A percentile compares a stretch with the other conserved stretches of the same genome.
phyloP scores from a whole-genome alignment of 2,113 vertebrate species.

The Pachypanchax playfairii region DNA sequence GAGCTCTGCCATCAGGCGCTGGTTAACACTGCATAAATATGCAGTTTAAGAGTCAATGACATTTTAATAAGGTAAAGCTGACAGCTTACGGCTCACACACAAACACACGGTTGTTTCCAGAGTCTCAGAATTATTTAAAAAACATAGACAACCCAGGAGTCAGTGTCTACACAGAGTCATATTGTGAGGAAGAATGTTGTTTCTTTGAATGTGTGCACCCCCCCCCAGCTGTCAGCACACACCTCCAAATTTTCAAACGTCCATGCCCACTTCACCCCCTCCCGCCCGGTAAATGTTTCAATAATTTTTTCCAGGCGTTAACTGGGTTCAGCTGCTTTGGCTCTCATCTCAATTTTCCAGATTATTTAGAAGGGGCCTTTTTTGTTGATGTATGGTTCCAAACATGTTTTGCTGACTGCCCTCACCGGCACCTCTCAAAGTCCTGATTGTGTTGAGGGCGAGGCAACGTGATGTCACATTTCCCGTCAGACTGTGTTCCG shows the following conservation, averaged over 20 bases:
- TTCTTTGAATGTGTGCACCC: constrained; percentile 54
- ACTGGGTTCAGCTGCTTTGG: constrained; percentile 81
- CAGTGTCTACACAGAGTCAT: constrained; percentile 39
- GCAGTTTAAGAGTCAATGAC: constrained; percentile 77
- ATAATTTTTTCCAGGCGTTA: constrained; percentile 83
- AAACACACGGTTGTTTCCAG: constrained; percentile 69
- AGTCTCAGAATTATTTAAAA: constrained; percentile 29
- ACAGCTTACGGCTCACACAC: constrained; percentile 63
- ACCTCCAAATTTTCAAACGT: constrained; percentile 58
- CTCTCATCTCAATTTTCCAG: constrained; percentile 75
- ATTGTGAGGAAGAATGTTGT: constrained; percentile 61
- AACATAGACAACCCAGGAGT: constrained; percentile 33
- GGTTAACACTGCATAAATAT: constrained; percentile 80
- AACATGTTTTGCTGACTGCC: constrained; percentile 63
- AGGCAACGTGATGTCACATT: constrained; percentile 83
- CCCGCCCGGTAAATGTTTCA: constrained; percentile 49
- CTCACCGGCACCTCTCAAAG: constrained; percentile 73
- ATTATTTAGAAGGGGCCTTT: constrained; percentile 61
- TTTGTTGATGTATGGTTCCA: constrained; percentile 63
- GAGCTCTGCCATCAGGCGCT: constrained; percentile 63
- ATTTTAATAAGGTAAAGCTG: constrained; percentile 81
- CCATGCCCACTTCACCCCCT: constrained; percentile 19
- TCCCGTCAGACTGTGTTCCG: constrained; percentile 65
- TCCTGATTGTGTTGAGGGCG: constrained; percentile 80
- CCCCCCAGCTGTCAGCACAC: constrained; percentile 55